These are phyloP conservation scores for Mizuhopecten yessoensis DNA, from an alignment of 1,140 invertebrate species.

Conservation along the genomic window DNA sequence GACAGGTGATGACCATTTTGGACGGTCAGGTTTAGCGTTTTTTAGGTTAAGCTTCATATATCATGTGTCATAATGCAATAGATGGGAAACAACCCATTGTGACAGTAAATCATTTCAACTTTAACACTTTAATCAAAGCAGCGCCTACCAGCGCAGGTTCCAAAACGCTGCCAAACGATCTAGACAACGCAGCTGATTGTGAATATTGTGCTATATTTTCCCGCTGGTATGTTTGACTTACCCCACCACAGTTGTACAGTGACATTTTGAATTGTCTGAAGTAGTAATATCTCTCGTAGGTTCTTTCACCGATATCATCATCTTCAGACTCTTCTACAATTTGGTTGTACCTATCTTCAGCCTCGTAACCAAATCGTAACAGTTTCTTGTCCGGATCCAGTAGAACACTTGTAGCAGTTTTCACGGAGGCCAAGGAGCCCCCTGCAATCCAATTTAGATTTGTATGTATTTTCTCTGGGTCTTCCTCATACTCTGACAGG, in stretches of 20 bases:
- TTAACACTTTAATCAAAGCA: too few relatives aligned
- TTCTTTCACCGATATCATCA: conserved; percentile 1
- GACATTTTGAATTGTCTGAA: not conserved
- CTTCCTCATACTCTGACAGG: not conserved
- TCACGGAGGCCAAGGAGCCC: conserved; percentile 18
- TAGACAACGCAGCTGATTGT: too few relatives aligned
- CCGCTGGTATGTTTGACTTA: too few relatives aligned
- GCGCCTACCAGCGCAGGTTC: too few relatives aligned
- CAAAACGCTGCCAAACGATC: too few relatives aligned
- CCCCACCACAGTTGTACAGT: not conserved
- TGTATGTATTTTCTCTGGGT: not conserved
- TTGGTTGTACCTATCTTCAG: conserved; percentile 52
- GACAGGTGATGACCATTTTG: too few relatives aligned
- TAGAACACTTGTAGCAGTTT: conserved; percentile 49
- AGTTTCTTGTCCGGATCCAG: conserved; percentile 48
- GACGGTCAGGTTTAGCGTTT: too few relatives aligned
- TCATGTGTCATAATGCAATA: too few relatives aligned
- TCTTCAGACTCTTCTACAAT: conserved; percentile 48
- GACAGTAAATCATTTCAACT: too few relatives aligned
- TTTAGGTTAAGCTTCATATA: too few relatives aligned
- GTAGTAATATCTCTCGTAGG: not conserved
- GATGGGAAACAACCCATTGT: too few relatives aligned
- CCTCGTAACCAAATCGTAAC: conserved; percentile 50
- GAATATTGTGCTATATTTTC: too few relatives aligned
- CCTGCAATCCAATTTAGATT: conserved; percentile 40